These are phyloP conservation scores for Octopus bimaculoides DNA, from an alignment of 1,140 invertebrate genomes.

Conservation along the genomic window DNA sequence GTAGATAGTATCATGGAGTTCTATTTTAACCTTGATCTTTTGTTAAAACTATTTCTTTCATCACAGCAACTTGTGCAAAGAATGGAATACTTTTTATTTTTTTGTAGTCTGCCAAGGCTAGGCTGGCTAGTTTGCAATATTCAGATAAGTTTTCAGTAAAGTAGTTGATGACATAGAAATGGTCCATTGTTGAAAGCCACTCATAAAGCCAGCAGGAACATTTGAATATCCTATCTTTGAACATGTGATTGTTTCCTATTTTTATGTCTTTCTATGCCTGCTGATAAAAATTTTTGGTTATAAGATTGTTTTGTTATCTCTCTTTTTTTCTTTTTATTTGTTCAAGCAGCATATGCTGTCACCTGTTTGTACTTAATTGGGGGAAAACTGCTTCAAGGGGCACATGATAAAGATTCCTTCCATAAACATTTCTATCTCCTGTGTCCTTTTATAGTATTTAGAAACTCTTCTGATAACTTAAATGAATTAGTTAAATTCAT, in stretches of 20 bases:
- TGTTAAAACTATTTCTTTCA: conserved; percentile 3
- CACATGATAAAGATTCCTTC: not conserved
- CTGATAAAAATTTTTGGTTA: not conserved
- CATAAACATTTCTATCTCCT: no score
- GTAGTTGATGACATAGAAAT: conserved; percentile 2
- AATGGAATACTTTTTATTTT: not conserved
- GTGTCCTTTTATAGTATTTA: no score
- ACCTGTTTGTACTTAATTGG: not conserved
- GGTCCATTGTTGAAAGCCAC: not conserved
- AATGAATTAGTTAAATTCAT: no score
- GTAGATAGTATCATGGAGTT: not conserved
- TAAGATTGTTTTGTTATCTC: no score
- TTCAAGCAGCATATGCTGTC: not conserved
- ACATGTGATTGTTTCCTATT: not conserved
- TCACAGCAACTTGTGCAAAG: not conserved
- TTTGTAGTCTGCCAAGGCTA: not conserved
- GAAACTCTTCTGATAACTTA: no score
- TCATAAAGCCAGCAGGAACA: not conserved
- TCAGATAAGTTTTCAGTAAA: not conserved
- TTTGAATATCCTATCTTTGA: conserved; percentile 2
- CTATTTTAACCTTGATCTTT: conserved; percentile 6
- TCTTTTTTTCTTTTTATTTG: not conserved
- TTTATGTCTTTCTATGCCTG: not conserved
- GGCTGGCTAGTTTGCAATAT: conserved; percentile 2
- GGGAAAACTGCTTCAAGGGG: not conserved